phyloP scores from a whole-genome alignment of 2,113 vertebrate genomes.

The Opisthocomus hoazin region DNA sequence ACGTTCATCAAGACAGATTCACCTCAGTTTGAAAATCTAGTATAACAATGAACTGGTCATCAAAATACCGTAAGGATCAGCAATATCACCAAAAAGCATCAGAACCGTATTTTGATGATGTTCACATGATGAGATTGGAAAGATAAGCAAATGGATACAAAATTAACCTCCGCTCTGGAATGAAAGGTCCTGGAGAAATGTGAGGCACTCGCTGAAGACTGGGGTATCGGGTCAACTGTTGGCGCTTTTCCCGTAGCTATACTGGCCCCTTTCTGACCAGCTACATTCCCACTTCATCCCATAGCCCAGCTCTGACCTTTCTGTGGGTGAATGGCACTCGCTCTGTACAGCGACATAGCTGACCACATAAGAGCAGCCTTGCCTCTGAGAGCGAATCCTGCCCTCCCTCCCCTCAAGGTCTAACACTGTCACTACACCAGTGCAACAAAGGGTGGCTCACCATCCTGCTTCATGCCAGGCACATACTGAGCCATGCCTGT shows the following conservation, averaged over 20 bases:
- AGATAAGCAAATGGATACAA: background rate
- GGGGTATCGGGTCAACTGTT: background rate
- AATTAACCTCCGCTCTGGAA: background rate
- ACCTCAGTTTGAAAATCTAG: background rate
- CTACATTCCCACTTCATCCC: background rate
- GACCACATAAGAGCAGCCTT: background rate
- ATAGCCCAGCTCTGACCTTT: background rate
- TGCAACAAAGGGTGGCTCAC: background rate
- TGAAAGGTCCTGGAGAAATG: background rate
- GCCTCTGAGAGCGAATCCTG: background rate
- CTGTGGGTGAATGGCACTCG: background rate
- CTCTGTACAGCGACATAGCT: background rate
- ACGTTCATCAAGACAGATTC: background rate
- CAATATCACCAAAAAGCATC: background rate
- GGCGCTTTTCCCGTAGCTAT: background rate
- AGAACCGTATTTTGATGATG: background rate
- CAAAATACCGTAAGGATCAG: background rate
- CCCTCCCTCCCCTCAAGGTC: fast-evolving
- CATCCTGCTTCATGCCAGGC: background rate
- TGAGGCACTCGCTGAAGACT: background rate
- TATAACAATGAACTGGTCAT: background rate
- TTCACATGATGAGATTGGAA: background rate
- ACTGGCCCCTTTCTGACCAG: background rate
- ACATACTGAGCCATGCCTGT: fast-evolving
- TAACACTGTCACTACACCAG: fast-evolving